A percentile compares a stretch with the other conserved stretches of the same genome.
phyloP scores from a whole-genome alignment of 2,888 invertebrate genomes.

The Chymomyza amoena region DNA sequence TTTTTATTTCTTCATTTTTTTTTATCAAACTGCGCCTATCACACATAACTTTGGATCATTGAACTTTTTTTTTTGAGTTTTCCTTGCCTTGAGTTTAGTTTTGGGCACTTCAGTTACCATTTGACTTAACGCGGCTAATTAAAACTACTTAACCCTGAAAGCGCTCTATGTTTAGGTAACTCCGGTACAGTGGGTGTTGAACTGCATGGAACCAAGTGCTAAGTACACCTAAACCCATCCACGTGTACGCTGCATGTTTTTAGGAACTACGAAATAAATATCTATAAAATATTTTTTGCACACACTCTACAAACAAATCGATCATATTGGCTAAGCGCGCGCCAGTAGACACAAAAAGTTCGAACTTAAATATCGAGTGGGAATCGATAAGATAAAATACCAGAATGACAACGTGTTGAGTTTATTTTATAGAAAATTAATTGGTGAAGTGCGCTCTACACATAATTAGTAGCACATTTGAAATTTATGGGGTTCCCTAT shows the following conservation, averaged over 20 bases:
- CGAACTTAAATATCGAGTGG: background rate
- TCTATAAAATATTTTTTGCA: conserved; percentile 3
- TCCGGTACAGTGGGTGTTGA: background rate
- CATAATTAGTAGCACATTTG: background rate
- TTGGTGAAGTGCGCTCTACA: background rate
- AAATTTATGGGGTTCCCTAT: background rate
- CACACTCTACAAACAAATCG: conserved; percentile 38
- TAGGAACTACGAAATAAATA: conserved; percentile 28
- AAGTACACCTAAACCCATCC: background rate
- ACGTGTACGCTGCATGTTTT: conserved; percentile 3
- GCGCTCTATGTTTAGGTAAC: background rate
- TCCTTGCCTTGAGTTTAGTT: background rate
- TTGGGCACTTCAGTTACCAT: background rate
- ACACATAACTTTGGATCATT: conserved; percentile 36
- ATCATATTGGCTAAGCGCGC: conserved; percentile 37
- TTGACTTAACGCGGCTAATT: background rate
- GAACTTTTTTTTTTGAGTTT: conserved; percentile 29
- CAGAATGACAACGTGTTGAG: conserved; percentile 44
- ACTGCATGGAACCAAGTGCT: background rate
- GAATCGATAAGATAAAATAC: conserved; percentile 61
- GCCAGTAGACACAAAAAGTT: conserved; percentile 19
- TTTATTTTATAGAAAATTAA: conserved; percentile 40
- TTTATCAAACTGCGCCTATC: conserved; percentile 52
- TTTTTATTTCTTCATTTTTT: conserved; percentile 1
- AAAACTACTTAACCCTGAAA: conserved; percentile 37